Base-by-base conservation (phyloP, 2,888 invertebrate species). In the Lepidocyrtoides sp. region DNA sequence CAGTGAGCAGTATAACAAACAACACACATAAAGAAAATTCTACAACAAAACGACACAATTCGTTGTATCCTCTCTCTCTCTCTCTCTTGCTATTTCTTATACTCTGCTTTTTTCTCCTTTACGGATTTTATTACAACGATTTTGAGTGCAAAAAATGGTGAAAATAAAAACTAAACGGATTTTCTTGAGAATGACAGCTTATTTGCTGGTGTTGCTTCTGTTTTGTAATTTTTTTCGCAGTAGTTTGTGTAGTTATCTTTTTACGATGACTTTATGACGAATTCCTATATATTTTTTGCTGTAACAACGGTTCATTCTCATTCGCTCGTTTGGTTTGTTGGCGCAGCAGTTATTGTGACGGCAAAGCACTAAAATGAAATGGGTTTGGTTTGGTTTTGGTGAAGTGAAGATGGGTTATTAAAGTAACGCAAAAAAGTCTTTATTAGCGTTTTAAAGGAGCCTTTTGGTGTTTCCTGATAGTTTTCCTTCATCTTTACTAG, bases 361-460 rank as follows among this genome's bases (percentile, higher is more conserved):
- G 69, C 36, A 69, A 20, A n/a, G n/a, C n/a, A n/a, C n/a, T 57
- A 69, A 69, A 69, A 32, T 75, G 36, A 48, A 75, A 75, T 75
- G 75, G 79, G 79, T 79, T 54, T 79, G 57, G 57, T 79, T 79
- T 79, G n/a, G n/a, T n/a, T n/a, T n/a, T 75, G 75, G 75, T 75
- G 48, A 48, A 48, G 75, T 48, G 75, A 44, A 72, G 20, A 41
- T 26, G 41, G 75, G 75, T 75, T 51, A 75, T 51, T 79, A 79
- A 54, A 8, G 54, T 54, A 36, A 26, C 32, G 17, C 79, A 57
- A 79, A 79, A 32, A 75, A 23, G 8, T 36, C 44, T 81, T 81
- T 57, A 81, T 81, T 81, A 57, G 32, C 41, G 32, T 82, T 82
- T 82, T 63, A 44, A 82, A 60, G 32, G 63, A 36, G 41, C 77